Percentiles rank a stretch among this genome's conserved stretches.
Evolutionary conservation across 2,113 vertebrate genomes (phyloP).

Genomic region (Elaphurus davidianus): DNA sequence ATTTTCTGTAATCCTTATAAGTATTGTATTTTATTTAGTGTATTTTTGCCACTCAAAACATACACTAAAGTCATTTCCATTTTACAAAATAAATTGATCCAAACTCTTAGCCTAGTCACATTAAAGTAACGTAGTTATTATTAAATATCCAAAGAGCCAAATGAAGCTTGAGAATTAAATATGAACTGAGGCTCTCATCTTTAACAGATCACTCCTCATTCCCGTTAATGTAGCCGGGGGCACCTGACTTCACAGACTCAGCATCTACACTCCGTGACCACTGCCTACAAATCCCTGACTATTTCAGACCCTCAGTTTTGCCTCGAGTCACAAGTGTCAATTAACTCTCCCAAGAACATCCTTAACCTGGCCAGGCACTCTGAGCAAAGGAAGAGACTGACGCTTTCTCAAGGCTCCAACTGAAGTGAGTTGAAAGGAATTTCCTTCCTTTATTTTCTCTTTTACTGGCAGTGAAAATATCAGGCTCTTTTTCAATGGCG

Average conservation of each 20-base stretch:
- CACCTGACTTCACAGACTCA: fast-evolving
- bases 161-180: neutral
- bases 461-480: neutral
- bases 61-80: neutral
- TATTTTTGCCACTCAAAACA: neutral
- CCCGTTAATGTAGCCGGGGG: neutral
- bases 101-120: neutral
- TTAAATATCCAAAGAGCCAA: neutral
- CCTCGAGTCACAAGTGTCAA: neutral
- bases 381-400: neutral
- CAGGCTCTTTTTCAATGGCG: neutral
- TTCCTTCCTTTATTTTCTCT: neutral
- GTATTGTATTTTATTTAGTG: neutral
- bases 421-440: neutral
- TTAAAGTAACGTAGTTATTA: neutral
- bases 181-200: neutral
- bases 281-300: neutral
- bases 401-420: neutral
- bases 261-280: too few relatives aligned
- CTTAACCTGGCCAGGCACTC: neutral
- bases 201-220: neutral
- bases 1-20: neutral
- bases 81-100: neutral
- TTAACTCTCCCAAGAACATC: neutral
- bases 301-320: neutral